phyloP scores from a whole-genome alignment of 2,113 vertebrate genomes.

The Australoheros scitulus region DNA sequence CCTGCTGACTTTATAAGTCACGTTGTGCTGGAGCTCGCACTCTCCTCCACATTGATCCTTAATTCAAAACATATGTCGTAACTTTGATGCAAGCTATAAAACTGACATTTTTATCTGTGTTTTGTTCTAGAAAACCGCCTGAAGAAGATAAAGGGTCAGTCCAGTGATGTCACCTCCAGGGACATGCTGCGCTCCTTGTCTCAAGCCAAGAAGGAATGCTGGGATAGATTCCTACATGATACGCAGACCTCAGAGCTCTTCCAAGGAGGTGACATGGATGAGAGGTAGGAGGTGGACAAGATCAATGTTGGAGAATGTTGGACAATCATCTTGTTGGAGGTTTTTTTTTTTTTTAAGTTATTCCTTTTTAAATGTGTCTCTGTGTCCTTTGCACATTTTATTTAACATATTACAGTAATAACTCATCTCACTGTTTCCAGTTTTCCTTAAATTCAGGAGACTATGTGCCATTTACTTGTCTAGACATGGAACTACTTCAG shows the following conservation, averaged over 20 bases:
- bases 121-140: slow-evolving; percentile 88
- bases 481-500: background rate
- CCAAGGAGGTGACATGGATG: slow-evolving; percentile 86
- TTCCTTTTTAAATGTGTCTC: background rate
- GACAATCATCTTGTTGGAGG: background rate
- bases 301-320: too few relatives aligned
- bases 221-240: slow-evolving; percentile 96
- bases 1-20: background rate
- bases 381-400: fast-evolving
- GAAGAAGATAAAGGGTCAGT: slow-evolving; percentile 90
- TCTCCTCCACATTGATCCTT: background rate
- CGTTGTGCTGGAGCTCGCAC: background rate
- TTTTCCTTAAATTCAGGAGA: background rate
- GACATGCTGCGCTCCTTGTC: slow-evolving; percentile 93
- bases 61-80: background rate
- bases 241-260: slow-evolving; percentile 89
- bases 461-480: background rate
- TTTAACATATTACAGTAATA: background rate
- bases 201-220: slow-evolving; percentile 96
- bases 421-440: background rate
- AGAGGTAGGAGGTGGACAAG: slow-evolving; percentile 79
- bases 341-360: background rate
- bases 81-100: background rate
- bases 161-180: slow-evolving; percentile 92
- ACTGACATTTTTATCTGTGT: background rate